phyloP scores from a whole-genome alignment of 2,113 vertebrate genomes.

The Sphaerodactylus townsendi region DNA sequence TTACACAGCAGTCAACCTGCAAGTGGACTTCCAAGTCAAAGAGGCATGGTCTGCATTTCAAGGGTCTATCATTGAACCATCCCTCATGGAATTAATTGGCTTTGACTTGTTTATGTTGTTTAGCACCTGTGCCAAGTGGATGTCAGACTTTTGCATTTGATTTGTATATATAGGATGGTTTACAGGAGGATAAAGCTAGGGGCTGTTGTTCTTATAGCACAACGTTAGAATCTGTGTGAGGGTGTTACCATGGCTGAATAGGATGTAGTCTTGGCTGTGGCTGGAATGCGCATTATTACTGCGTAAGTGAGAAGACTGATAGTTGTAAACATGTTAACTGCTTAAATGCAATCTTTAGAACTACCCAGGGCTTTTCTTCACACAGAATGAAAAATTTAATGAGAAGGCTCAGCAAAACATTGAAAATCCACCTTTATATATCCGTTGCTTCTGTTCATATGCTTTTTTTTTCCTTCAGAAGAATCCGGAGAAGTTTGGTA shows the following conservation, averaged over 20 bases:
- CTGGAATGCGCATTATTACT: constrained; percentile 11
- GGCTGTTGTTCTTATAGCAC: not conserved
- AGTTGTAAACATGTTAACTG: not conserved
- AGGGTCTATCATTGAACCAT: not conserved
- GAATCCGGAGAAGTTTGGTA: not conserved
- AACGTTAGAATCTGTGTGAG: constrained; percentile 42
- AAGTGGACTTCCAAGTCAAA: constrained; percentile 15
- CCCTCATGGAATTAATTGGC: not conserved
- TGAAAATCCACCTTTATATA: not conserved
- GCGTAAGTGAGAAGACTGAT: not conserved
- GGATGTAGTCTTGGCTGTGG: constrained; percentile 45
- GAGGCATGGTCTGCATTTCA: constrained; percentile 1
- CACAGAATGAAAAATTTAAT: not conserved
- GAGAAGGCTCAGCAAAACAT: not conserved
- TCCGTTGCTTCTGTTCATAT: not conserved
- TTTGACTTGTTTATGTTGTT: not conserved
- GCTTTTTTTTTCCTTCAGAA: not conserved
- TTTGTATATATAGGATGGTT: not conserved
- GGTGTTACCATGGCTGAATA: constrained; percentile 23
- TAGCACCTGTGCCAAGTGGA: not conserved
- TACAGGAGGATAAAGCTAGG: not conserved
- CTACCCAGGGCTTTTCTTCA: not conserved
- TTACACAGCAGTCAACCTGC: constrained; percentile 3
- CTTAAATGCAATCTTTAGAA: not conserved
- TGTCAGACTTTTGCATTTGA: not conserved